phyloP scores from a whole-genome alignment of 2,113 vertebrate genomes.

The Dicaeum eximium region DNA sequence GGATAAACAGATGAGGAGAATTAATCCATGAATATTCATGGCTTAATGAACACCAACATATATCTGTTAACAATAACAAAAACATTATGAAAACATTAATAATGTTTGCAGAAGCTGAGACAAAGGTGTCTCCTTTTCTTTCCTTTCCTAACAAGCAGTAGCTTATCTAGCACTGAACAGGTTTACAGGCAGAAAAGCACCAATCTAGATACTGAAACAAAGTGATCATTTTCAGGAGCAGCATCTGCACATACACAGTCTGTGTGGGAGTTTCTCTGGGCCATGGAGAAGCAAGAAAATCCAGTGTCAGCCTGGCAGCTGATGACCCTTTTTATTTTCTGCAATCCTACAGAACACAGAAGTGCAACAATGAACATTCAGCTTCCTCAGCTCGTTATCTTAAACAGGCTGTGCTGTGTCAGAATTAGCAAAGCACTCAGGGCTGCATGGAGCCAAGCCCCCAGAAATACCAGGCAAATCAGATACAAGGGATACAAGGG shows the following conservation, averaged over 20 bases:
- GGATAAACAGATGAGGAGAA: neutral
- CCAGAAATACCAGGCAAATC: neutral
- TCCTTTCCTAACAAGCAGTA: neutral
- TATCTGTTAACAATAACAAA: neutral
- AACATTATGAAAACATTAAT: neutral
- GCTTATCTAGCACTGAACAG: neutral
- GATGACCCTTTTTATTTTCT: neutral
- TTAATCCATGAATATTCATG: neutral
- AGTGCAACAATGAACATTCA: neutral
- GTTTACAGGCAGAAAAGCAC: neutral
- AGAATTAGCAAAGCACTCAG: slow-evolving; percentile 1
- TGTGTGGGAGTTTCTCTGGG: neutral
- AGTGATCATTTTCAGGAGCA: neutral
- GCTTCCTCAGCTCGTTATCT: neutral
- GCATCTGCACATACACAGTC: neutral
- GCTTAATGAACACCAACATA: neutral
- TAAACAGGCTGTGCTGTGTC: neutral
- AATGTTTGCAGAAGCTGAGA: neutral
- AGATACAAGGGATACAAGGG: neutral
- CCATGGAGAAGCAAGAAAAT: neutral
- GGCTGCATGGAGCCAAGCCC: neutral
- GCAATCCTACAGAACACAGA: neutral
- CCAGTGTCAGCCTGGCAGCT: neutral
- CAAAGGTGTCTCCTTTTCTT: neutral
- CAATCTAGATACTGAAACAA: neutral